These are phyloP conservation scores for Odontamblyopus rebecca DNA, from an alignment of 2,797 vertebrate species.

Conservation along the genomic window DNA sequence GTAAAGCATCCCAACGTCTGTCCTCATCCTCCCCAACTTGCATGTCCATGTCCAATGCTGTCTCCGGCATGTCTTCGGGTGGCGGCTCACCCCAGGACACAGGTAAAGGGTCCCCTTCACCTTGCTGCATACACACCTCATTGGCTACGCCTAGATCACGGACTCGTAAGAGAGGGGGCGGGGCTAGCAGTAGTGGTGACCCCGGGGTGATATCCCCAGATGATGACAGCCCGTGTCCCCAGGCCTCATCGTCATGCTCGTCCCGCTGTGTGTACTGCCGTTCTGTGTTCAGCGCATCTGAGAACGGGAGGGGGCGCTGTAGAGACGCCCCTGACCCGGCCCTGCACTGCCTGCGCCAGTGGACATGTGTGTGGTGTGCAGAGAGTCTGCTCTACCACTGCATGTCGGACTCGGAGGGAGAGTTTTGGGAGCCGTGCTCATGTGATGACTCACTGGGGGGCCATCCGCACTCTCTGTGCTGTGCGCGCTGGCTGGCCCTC, in stretches of 20 bases:
- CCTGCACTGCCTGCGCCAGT: conserved; percentile 86
- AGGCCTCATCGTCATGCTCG: conserved; percentile 79
- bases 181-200: conserved; percentile 63
- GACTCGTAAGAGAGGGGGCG: conserved; percentile 80
- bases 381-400: conserved; percentile 95
- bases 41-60: conserved; percentile 70
- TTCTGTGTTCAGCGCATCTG: conserved; percentile 85
- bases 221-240: conserved; percentile 82
- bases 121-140: conserved; percentile 82
- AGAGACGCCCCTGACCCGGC: conserved; percentile 90
- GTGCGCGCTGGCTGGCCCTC: conserved; percentile 90
- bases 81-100: conserved; percentile 79
- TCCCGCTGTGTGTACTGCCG: conserved; percentile 91
- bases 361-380: conserved; percentile 93
- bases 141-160: conserved; percentile 78
- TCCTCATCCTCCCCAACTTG: conserved; percentile 78
- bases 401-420: conserved; percentile 94
- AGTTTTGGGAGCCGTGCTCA: conserved; percentile 94
- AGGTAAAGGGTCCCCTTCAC: conserved; percentile 78
- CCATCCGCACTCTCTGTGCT: conserved; percentile 85
- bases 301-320: conserved; percentile 90
- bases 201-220: conserved; percentile 75
- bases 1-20: conserved; percentile 75
- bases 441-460: conserved; percentile 84
- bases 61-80: conserved; percentile 72